Base-by-base conservation (phyloP, 2,113 vertebrate species). In the Pygoscelis antarcticus region DNA sequence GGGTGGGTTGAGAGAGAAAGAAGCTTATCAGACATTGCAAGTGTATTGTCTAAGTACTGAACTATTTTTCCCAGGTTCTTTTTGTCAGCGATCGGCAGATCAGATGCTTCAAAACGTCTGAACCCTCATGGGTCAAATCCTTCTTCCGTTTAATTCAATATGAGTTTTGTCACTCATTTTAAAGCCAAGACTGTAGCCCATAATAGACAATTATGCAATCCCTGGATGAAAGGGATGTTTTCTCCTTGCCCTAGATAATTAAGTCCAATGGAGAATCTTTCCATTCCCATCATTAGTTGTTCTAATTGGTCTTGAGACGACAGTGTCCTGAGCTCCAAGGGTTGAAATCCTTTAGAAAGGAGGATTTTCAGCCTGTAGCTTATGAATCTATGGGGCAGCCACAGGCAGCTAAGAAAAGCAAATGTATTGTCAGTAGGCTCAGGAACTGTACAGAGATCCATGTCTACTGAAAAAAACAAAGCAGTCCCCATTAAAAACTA, bases 231-330 rank as follows among this genome's bases (percentile, higher is more conserved):
- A 94, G 62, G 54, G 74, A 79, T 96, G 91, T 85, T 96, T 97
- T 94, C 96, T 97, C 77, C 83, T 96, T 91, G 91, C 65, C 89
- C 87, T 85, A 72, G 91, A 94, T 91, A 96, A 97, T 97, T 96
- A 91, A 94, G 66, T 84, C 70, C 66, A 91, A 93, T 83, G 81
- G 64, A 93, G 65, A 82, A 91, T 96, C 87, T 87, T 96, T 91
- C 94, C 87, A 87, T 80, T 89, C 87, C 49, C 83, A 94, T 95
- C 87, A 95, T 52, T 49, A 84, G 65, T 71, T 96, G 21, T 77
- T 95, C 86, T 26, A 93, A 89, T 92, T 95, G 70, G 81, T 91
- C 58, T 68, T 92, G 84, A 84, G 70, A 58, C 89, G 61, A 75
- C 74, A 4, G 13, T 82, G 54, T 94, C 83, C 87, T 87, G 57